Evolutionary conservation across 1,140 invertebrate genomes (phyloP), one percentile per base, ranked within the genome.

Genomic region (Drosophila watanabei): DNA sequence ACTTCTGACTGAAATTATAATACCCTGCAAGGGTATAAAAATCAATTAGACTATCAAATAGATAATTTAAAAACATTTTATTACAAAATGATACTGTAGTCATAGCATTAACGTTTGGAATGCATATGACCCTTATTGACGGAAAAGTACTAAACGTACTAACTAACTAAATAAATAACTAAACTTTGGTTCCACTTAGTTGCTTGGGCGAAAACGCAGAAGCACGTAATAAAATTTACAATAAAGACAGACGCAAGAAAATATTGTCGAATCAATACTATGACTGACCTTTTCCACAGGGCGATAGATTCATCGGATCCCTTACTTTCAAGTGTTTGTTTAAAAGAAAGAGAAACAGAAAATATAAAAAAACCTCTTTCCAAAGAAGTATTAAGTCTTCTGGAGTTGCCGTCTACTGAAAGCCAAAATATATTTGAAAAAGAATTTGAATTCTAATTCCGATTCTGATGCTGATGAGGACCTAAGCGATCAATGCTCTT

Each of bases 141-240:
- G 63, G 62, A 3, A 52, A 66, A 51, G 63, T 73, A 13, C 35
- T 73, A 18, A 73, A 37, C 6, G 70, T 28, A 18, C 13, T 37
- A 37, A 37, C 64, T 41, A 48, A n/a, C 13, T 62, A 61, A 48
- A 61, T 48, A 35, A 61, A 61, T 28, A 61, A 37, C 18, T 61
- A 18, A 14, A 35, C 43, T 5, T 45, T 45, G 14, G 41, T 60
- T 60, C 57, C 28, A 60, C 58, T 45, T n/a, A n/a, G 30, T 14
- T 60, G 11, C 11, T 60, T 24, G 11, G 46, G 60, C 14, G 60
- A 39, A 62, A 62, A 62, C 41, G 45, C 60, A 8, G 39, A 62
- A 39, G 20, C 57, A n/a, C 56, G 37, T 2, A 58, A 58, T 16
- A 45, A 59, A 32, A 32, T 45, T 9, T 59, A 59, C 7, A 32